These are phyloP conservation scores for Puntigrus tetrazona DNA, from an alignment of 2,113 vertebrate species.

Conservation along the genomic window DNA sequence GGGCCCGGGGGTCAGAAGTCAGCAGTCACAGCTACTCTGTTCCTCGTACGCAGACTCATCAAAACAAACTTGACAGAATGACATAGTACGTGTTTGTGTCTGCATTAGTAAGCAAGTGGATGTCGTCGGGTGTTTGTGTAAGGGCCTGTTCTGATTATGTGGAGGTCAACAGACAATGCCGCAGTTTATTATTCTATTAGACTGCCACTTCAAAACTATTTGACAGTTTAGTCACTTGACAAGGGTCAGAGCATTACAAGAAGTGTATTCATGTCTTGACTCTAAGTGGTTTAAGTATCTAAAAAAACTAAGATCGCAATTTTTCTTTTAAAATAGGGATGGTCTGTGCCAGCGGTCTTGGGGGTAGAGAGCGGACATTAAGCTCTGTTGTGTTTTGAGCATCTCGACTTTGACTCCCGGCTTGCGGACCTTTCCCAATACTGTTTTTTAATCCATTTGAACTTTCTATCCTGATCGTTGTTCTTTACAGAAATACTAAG, in stretches of 20 bases:
- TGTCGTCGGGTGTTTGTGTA: background rate
- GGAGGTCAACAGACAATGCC: background rate
- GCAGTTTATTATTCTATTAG: slow-evolving; percentile 6
- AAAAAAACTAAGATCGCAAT: background rate
- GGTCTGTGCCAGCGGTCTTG: no score
- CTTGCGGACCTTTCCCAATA: no score
- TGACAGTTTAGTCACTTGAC: background rate
- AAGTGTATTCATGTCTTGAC: background rate
- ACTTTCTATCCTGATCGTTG: no score
- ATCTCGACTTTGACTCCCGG: no score
- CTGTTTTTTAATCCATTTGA: no score
- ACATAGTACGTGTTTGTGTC: background rate
- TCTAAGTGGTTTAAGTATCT: background rate
- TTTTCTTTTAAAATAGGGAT: background rate
- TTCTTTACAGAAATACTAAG: no score
- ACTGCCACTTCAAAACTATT: background rate
- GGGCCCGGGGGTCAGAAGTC: slow-evolving; percentile 63
- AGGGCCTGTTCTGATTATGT: background rate
- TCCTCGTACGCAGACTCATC: background rate
- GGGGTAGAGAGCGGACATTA: no score
- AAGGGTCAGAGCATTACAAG: background rate
- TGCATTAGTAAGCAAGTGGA: slow-evolving; percentile 7
- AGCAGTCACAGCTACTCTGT: slow-evolving; percentile 47
- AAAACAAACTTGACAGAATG: slow-evolving; percentile 2
- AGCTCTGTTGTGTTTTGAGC: no score